phyloP scores from a whole-genome alignment of 92 coral and sea anemone genomes.

The Hydrozoanthus gracilis region DNA sequence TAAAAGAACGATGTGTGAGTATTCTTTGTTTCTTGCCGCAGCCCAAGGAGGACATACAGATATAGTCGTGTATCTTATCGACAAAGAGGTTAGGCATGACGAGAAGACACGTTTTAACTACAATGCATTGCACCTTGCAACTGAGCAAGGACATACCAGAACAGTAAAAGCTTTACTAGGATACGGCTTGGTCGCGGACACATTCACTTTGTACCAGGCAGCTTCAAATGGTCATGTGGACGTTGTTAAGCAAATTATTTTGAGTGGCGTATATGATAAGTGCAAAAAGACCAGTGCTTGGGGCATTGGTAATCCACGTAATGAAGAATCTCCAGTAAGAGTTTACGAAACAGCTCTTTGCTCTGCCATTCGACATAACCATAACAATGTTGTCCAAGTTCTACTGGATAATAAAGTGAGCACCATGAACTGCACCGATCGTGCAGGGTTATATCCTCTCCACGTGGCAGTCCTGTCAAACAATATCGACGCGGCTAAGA shows the following conservation, averaged over 20 bases:
- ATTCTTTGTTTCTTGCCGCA: slow-evolving; percentile 61
- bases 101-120: slow-evolving; percentile 1
- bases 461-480: slow-evolving; percentile 70
- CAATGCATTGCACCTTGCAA: slow-evolving; percentile 81
- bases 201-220: slow-evolving; percentile 11
- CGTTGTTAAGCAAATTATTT: slow-evolving; percentile 14
- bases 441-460: slow-evolving; percentile 66
- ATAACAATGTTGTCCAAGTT: slow-evolving; percentile 49
- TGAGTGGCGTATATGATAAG: slow-evolving; percentile 11
- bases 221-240: slow-evolving; percentile 25
- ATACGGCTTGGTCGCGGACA: background rate
- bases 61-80: slow-evolving; percentile 44
- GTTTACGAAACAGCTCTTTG: slow-evolving; percentile 68
- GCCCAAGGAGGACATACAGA: slow-evolving; percentile 58
- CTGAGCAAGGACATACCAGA: slow-evolving; percentile 91
- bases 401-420: slow-evolving; percentile 29
- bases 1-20: slow-evolving; percentile 54
- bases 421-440: slow-evolving; percentile 61
- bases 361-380: slow-evolving; percentile 60
- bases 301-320: too few relatives aligned
- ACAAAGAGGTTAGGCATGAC: background rate
- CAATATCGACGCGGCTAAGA: slow-evolving; percentile 48
- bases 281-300: background rate
- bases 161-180: slow-evolving; percentile 78
- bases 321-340: background rate